Evolutionary conservation across 2,797 vertebrate genomes (phyloP).

Genomic region (Geotrypetes seraphini): DNA sequence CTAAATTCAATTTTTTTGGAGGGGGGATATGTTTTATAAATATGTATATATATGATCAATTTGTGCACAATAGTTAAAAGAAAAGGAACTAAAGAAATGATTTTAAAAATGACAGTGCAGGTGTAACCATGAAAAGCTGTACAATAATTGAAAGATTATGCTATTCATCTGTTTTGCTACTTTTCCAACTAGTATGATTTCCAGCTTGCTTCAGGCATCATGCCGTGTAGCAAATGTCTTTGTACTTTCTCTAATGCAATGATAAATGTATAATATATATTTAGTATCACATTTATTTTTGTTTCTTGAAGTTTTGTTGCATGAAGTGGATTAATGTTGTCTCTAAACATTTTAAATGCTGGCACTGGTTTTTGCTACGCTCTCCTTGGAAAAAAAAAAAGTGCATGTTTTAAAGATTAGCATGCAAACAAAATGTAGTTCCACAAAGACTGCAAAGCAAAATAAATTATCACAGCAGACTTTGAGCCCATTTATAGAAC

Average conservation of each 20-base stretch:
- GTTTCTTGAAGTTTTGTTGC: background rate
- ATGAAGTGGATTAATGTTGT: too few species aligned
- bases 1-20: too few species aligned
- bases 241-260: background rate
- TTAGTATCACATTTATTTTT: background rate
- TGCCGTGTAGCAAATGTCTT: background rate
- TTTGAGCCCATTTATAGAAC: constrained; percentile 27
- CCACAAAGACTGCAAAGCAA: constrained; percentile 4
- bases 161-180: constrained; percentile 10
- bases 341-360: background rate
- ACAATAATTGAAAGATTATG: constrained; percentile 13
- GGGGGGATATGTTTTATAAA: too few species aligned
- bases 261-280: background rate
- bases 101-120: constrained; percentile 13
- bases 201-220: background rate
- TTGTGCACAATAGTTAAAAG: constrained; percentile 3
- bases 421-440: constrained; percentile 20
- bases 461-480: constrained; percentile 16
- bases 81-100: constrained; percentile 13
- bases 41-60: too few species aligned
- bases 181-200: background rate
- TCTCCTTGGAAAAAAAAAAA: constrained; percentile 12
- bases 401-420: constrained; percentile 15
- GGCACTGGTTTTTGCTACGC: constrained; percentile 2
- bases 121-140: constrained; percentile 14